Evolutionary conservation across 2,888 invertebrate species (phyloP), one percentile per base, ranked within the genome.

Genomic region (Cinara cedri): DNA sequence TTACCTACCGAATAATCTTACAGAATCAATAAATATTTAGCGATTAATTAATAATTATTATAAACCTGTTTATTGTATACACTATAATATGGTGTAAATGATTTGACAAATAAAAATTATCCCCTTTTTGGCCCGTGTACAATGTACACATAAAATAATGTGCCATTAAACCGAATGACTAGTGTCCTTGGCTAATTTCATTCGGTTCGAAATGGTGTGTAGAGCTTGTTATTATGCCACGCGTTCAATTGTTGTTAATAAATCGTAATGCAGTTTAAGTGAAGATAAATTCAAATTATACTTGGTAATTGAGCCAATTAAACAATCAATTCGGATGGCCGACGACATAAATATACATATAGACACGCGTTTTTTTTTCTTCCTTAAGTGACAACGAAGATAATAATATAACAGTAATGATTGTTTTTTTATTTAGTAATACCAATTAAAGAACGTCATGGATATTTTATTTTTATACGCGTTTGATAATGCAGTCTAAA

Each of bases 291-390:
- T 78, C 78, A 78, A 78, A 78, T 78, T 78, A 78, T 78, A 78
- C 78, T 70, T 78, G 78, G 78, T 78, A 78, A 78, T 78, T 78
- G 78, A 78, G 78, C 78, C 78, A 78, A 78, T 78, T 78, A 78
- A 78, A 78, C 78, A 78, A 78, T 78, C 78, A 78, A 70, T 78
- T 78, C 60, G 49, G 16, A 78, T 51, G 60, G 78, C 60, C 60
- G 78, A 49, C 51, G 68, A 68, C 19, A 68, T 44, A 55, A 46
- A 24, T n/a, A 46, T 57, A 65, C 19, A 24, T n/a, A 26, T 57
- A 34, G 46, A 60, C 68, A 54, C 68, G 49, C 78, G 60, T 78
- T 68, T 34, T 34, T 34, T 34, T 34, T 34, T 34, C 24, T 57
- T 46, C 66, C 16, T 60, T 14, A 34, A 76, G 76, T 68, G 68